A percentile compares a stretch with the other conserved stretches of the same genome.
Evolutionary conservation across 2,888 invertebrate species (phyloP).

Genomic region (Eupithecia inturbata): DNA sequence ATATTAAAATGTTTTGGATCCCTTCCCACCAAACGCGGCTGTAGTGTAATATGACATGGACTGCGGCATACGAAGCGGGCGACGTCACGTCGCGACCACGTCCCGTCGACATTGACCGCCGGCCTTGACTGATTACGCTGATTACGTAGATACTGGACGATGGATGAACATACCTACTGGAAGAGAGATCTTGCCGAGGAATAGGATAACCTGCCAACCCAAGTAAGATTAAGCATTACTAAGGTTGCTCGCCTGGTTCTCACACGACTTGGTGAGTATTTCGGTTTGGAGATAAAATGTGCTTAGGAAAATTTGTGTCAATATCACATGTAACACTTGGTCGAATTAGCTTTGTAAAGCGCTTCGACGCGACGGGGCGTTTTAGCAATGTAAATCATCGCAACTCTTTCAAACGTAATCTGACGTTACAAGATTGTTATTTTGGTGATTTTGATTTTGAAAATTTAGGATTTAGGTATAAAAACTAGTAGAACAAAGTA

Average conservation of each 20-base stretch:
- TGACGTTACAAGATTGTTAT: no score
- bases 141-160: constrained; percentile 19
- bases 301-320: no score
- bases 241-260: neutral
- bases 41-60: constrained; percentile 73
- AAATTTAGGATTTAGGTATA: no score
- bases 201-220: neutral
- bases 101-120: constrained; percentile 56
- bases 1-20: constrained; percentile 61
- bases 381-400: no score
- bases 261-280: neutral
- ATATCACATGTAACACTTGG: no score
- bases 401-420: no score
- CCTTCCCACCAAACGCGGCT: constrained; percentile 59
- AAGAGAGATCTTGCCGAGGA: neutral
- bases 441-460: no score
- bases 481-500: no score
- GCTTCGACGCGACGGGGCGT: no score
- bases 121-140: constrained; percentile 42
- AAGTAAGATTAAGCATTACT: neutral
- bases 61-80: constrained; percentile 61
- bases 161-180: constrained; percentile 7
- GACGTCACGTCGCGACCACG: constrained; percentile 58
- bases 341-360: no score
- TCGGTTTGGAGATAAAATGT: neutral